Conservation (phyloP, 2,113 vertebrate species). For the Odontophorus gujanensis region DNA sequence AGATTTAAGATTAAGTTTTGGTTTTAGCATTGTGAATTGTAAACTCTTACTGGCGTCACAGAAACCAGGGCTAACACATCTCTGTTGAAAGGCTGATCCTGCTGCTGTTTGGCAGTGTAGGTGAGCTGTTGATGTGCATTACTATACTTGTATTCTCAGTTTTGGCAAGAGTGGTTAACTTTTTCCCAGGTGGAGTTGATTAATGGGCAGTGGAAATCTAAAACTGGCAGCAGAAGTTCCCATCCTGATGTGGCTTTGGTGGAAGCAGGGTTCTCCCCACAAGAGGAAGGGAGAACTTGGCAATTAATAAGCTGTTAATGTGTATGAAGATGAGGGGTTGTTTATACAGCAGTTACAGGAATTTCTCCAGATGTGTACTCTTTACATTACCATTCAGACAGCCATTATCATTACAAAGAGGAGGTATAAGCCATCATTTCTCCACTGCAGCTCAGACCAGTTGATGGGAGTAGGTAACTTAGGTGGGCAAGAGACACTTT, state of each 20-base stretch:
- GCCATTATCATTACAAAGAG: neutral
- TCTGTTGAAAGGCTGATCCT: neutral
- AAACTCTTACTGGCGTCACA: neutral
- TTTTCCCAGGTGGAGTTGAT: neutral
- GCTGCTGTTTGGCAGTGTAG: neutral
- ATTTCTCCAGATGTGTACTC: neutral
- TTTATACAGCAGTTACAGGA: neutral
- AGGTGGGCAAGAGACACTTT: neutral
- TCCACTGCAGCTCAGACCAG: neutral
- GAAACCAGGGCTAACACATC: neutral
- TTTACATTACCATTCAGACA: neutral
- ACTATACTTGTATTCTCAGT: rapidly evolving
- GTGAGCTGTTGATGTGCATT: neutral
- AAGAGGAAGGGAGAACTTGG: neutral
- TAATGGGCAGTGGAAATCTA: neutral
- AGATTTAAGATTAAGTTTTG: neutral
- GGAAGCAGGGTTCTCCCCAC: neutral
- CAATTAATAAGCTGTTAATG: neutral
- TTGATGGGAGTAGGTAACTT: neutral
- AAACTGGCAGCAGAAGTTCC: neutral
- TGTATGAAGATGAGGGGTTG: rapidly evolving
- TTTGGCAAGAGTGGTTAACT: neutral
- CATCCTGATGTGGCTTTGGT: neutral
- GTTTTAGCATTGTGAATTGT: neutral
- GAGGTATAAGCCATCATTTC: neutral